Evolutionary conservation across 2,797 vertebrate genomes (phyloP).

Genomic region (Knipowitschia caucasica): DNA sequence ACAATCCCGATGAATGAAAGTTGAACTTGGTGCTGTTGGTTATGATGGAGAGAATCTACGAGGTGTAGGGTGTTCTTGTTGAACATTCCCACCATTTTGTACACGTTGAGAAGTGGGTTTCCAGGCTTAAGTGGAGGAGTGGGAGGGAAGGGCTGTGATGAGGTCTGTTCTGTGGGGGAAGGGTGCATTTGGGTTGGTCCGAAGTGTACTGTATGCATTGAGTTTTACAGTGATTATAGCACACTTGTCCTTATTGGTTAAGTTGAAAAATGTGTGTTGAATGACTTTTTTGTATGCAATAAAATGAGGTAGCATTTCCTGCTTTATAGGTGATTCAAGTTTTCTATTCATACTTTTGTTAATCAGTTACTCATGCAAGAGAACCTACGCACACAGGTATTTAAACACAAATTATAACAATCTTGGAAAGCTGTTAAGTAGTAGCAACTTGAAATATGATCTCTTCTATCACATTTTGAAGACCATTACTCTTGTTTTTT

Average conservation of each 20-base stretch:
- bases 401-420: neutral
- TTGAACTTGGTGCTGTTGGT: conserved; percentile 41
- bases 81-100: conserved; percentile 80
- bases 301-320: neutral
- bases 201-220: conserved; percentile 47
- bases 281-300: neutral
- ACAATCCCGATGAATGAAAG: conserved; percentile 45
- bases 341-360: too few relatives aligned
- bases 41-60: neutral
- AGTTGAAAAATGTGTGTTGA: neutral
- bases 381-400: neutral
- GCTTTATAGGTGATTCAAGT: neutral
- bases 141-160: conserved; percentile 48
- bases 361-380: neutral
- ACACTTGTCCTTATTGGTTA: neutral
- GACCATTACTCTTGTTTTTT: neutral
- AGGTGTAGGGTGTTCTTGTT: conserved; percentile 51
- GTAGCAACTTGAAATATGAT: neutral
- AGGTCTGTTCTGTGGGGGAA: conserved; percentile 52
- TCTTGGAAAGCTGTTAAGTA: neutral
- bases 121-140: conserved; percentile 64
- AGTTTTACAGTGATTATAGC: conserved; percentile 1
- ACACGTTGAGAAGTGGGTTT: conserved; percentile 69
- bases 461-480: neutral
- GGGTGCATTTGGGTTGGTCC: conserved; percentile 41